These are phyloP conservation scores for Drosophila formosana DNA, from an alignment of 2,888 invertebrate species.

Conservation along the genomic window DNA sequence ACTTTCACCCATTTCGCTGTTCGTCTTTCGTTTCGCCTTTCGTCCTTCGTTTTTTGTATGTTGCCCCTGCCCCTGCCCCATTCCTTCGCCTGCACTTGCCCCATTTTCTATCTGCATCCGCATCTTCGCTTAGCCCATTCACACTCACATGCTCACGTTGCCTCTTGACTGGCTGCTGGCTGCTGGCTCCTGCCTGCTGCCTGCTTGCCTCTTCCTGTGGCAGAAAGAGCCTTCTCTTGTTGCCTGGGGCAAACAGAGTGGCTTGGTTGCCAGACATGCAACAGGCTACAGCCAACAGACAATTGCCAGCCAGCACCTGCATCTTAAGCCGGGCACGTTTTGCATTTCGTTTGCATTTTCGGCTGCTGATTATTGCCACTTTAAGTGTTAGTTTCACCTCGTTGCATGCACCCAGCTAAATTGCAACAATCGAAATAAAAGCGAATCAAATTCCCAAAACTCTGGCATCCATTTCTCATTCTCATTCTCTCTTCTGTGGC, in stretches of 20 bases:
- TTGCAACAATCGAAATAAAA: constrained; percentile 58
- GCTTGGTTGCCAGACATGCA: not conserved
- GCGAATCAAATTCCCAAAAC: constrained; percentile 36
- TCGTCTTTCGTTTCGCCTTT: constrained; percentile 6
- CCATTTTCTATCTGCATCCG: constrained; percentile 32
- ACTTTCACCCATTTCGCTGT: constrained; percentile 7
- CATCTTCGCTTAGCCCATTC: constrained; percentile 58
- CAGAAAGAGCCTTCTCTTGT: constrained; percentile 45
- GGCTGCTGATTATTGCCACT: constrained; percentile 71
- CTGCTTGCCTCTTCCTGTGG: constrained; percentile 32
- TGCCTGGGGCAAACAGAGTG: constrained; percentile 17
- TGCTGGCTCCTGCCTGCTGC: not conserved
- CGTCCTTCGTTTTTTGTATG: constrained; percentile 46
- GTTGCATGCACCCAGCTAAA: constrained; percentile 23
- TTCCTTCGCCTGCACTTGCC: not conserved
- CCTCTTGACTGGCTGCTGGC: not conserved
- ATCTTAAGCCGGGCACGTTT: constrained; percentile 62
- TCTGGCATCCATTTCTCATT: not conserved
- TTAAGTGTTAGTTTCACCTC: constrained; percentile 54
- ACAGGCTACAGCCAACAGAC: not conserved
- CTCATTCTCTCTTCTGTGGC: not conserved
- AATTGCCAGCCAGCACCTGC: constrained; percentile 44
- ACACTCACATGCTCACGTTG: constrained; percentile 37
- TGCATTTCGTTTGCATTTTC: constrained; percentile 77
- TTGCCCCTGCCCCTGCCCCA: constrained; percentile 30